Base-by-base conservation (phyloP, 1,140 invertebrate genomes). In the Lysiphlebus fabarum region DNA sequence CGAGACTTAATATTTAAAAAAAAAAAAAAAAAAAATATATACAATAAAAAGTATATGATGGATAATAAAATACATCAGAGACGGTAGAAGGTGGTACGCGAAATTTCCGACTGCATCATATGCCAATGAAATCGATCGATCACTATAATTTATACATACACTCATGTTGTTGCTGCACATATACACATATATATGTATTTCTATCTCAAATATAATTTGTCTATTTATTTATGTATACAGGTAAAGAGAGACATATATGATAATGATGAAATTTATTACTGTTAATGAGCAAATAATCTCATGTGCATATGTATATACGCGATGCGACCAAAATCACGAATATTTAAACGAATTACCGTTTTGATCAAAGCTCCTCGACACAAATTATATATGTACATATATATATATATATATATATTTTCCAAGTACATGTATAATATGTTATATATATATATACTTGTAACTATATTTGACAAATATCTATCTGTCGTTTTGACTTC, bases 271-370 rank as follows among this genome's bases (percentile, higher is more conserved):
- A 26, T 26, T 26, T 26, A 26, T 26, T 26, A 26, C 17, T 26
- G 17, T 26, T 26, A 26, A 26, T 26, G 17, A 26, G 17, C 17
- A 26, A 26, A 26, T 26, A 26, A 26, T 26, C 4, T 26, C 2
- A 36, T 49, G 14, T n/a, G 4, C 17, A 49, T 34, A 49, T 26
- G 8, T 49, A 17, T 7, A 49, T 7, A 49, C 4, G 38, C 36
- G 37, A 7, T 9, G 36, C 7, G 9, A 51, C 26, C 17, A 26
- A 26, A 26, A 26, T 26, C 17, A 26, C 17, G 65, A 61, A 56
- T 63, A 68, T 72, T 73, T 71, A 69, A 68, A 58, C 65, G 66
- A 70, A 73, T 73, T 73, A 73, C 64, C 68, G 65, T 38, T 51
- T 59, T 54, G 66, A 69, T 71, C 67, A 66, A 68, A 67, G 71